Evolutionary conservation across 2,888 invertebrate species (phyloP).

Genomic region (Papilio demoleus): DNA sequence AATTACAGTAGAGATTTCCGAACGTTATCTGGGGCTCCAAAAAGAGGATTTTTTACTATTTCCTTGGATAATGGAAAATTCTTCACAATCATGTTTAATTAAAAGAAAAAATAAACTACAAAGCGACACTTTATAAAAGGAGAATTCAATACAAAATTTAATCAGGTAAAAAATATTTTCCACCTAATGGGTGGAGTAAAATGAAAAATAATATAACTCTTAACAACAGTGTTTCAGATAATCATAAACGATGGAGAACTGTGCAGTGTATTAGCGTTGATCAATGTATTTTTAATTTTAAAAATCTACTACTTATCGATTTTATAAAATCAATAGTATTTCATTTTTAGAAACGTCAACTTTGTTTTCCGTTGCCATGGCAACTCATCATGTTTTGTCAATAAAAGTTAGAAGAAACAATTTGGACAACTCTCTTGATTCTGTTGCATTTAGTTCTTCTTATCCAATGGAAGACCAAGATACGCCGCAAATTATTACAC

Average conservation of each 20-base stretch:
- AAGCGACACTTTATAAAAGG: background rate
- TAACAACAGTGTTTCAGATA: background rate
- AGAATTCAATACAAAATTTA: background rate
- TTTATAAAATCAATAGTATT: slow-evolving; percentile 7
- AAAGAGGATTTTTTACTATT: background rate
- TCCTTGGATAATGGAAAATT: background rate
- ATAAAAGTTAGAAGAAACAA: slow-evolving; percentile 50
- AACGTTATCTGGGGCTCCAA: background rate
- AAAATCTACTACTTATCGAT: background rate
- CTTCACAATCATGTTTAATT: background rate
- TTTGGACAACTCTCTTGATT: slow-evolving; percentile 1
- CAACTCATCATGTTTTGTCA: slow-evolving; percentile 58
- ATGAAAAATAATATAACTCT: background rate
- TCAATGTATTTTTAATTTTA: background rate
- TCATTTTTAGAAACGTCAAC: background rate
- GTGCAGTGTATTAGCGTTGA: background rate
- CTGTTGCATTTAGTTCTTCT: background rate
- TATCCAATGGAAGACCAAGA: slow-evolving; percentile 74
- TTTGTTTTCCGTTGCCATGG: slow-evolving; percentile 55
- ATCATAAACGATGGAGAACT: background rate
- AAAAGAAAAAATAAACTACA: background rate
- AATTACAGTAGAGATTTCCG: background rate
- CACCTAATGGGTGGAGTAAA: background rate
- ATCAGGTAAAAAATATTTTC: background rate
- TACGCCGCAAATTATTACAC: slow-evolving; percentile 95